Base-by-base conservation (phyloP, 2,888 invertebrate species). In the Drosophila multiciliata region DNA sequence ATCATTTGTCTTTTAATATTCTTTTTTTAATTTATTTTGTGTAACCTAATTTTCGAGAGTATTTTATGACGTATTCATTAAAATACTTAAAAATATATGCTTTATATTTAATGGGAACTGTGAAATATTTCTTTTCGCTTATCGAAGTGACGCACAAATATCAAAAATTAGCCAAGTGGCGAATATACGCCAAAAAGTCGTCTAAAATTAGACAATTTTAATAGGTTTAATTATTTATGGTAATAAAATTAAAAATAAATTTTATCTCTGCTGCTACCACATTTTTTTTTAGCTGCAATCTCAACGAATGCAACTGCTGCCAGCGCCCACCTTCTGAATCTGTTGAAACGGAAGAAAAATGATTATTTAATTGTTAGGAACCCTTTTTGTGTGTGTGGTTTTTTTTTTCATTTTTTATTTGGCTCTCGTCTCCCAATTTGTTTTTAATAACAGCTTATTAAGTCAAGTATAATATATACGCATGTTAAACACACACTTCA, bases 361-460 rank as follows among this genome's bases (percentile, higher is more conserved):
- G 77, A 62, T 73, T 86, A 82, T 86, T 89, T 89, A 86, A 86
- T 86, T 87, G 85, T 59, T 55, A 42, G 38, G 73, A 75, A 63
- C 70, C 85, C 73, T 65, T 82, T 60, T 40, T 38, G 15, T 36
- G 17, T 17, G 2, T 12, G 17, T 11, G 2, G 9, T 15, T 9
- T 20, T 17, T 20, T 60, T 53, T 66, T 23, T 42, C n/a, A 49
- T 11, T n/a, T 32, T 62, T 57, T 67, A 29, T 48, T 54, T 26
- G 32, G 49, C 40, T 60, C 55, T 53, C 32, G 62, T 42, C 58
- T 33, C 71, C 68, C 89, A 86, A 87, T 87, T 87, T 82, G 82
- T 75, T 87, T 90, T 90, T 87, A 87, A 87, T 87, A 88, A 82
- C 64, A 80, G 75, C 83, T 87, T 80, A 87, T 87, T 87, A 87